Evolutionary conservation across 2,888 invertebrate species (phyloP).

Genomic region (Scelioninae gen. 1): DNA sequence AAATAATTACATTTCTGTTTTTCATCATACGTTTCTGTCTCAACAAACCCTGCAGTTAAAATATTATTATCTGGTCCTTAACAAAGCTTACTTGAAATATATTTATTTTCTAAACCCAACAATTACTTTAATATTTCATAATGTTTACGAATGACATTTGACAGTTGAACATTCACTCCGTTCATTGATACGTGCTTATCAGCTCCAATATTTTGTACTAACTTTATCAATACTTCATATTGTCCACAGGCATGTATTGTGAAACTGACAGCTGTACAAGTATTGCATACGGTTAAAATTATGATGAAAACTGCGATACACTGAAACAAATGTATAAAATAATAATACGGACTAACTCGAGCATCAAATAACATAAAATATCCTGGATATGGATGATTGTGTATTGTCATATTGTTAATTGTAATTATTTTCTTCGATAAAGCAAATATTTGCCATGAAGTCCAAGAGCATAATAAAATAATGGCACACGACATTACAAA

Average conservation of each 20-base stretch:
- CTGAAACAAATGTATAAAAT: slow-evolving; percentile 20
- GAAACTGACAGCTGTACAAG: slow-evolving; percentile 20
- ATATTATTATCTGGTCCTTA: too few species aligned
- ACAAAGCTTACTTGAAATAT: too few species aligned
- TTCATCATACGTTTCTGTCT: too few species aligned
- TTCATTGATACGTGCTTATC: background rate
- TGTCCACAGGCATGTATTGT: slow-evolving; percentile 29
- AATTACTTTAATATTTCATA: slow-evolving; percentile 12
- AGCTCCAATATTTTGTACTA: background rate
- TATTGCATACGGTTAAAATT: slow-evolving; percentile 9
- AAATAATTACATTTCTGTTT: too few species aligned
- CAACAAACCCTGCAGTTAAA: too few species aligned
- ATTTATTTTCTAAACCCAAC: too few species aligned
- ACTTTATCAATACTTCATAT: slow-evolving; percentile 12
- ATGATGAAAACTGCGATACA: slow-evolving; percentile 1
- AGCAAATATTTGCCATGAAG: slow-evolving; percentile 25
- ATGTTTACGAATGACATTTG: slow-evolving; percentile 16
- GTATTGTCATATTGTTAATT: slow-evolving; percentile 4
- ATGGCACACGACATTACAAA: background rate
- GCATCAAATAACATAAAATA: slow-evolving; percentile 19
- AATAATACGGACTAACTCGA: slow-evolving; percentile 23
- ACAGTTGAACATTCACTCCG: background rate
- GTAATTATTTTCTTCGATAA: background rate
- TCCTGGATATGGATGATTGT: slow-evolving; percentile 34
- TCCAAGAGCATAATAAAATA: slow-evolving; percentile 4